Conservation (phyloP, 2,888 invertebrate species). For the Ashinkailepas kermadecensis region DNA sequence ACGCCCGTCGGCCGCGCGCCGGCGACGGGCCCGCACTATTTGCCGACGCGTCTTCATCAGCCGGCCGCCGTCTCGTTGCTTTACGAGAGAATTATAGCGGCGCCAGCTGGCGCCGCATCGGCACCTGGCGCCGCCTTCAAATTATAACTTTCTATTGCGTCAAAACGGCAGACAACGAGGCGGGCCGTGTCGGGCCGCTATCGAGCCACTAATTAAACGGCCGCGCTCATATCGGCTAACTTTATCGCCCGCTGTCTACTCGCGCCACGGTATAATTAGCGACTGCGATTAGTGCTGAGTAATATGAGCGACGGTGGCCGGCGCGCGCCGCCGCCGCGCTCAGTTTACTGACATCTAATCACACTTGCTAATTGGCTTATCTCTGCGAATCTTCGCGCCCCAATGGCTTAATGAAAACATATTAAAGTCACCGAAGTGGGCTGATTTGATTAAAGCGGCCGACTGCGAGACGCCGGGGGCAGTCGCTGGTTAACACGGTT, state of each 20-base stretch:
- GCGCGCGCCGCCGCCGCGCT: background rate
- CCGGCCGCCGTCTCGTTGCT: background rate
- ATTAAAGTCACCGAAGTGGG: background rate
- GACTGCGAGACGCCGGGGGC: background rate
- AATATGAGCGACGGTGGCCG: background rate
- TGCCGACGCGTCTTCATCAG: background rate
- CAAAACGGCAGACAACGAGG: slow-evolving; percentile 18
- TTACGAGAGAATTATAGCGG: slow-evolving; percentile 15
- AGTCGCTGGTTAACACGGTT: background rate
- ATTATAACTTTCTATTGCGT: slow-evolving; percentile 19
- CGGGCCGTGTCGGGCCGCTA: background rate
- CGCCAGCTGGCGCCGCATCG: background rate
- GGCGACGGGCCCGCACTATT: background rate
- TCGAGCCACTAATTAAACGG: background rate
- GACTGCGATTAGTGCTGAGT: slow-evolving; percentile 7
- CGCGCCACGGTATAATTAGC: slow-evolving; percentile 2
- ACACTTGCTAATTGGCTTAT: slow-evolving; percentile 21
- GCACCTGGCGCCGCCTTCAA: background rate
- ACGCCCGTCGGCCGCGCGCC: too few relatives aligned
- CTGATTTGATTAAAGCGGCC: slow-evolving; percentile 1
- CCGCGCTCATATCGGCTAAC: background rate
- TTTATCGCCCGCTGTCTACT: slow-evolving; percentile 5
- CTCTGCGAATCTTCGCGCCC: background rate
- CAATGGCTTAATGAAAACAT: slow-evolving; percentile 19
- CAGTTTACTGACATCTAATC: slow-evolving; percentile 20